phyloP scores from a whole-genome alignment of 2,797 vertebrate species.

The Peromyscus attwateri region DNA sequence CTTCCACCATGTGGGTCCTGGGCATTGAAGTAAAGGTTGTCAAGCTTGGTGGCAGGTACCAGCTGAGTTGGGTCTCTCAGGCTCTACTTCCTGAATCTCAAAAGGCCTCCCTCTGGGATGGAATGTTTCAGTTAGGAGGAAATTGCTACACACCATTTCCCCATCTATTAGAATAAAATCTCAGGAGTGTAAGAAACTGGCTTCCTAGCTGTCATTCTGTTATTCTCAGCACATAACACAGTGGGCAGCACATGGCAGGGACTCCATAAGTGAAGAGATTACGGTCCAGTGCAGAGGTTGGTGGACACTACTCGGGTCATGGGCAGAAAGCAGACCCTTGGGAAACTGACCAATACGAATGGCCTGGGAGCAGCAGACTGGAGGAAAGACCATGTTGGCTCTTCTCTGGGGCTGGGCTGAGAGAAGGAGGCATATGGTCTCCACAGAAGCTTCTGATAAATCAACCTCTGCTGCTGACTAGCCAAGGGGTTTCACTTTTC shows the following conservation, averaged over 20 bases:
- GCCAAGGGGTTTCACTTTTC: slow-evolving; percentile 34
- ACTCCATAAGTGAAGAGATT: neutral
- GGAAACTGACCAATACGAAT: slow-evolving; percentile 15
- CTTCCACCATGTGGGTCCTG: neutral
- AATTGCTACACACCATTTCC: neutral
- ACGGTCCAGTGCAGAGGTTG: neutral
- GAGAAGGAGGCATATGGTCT: neutral
- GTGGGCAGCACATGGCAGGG: neutral
- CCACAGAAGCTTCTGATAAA: neutral
- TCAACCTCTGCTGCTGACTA: neutral
- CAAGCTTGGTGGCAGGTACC: neutral
- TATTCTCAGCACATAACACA: neutral
- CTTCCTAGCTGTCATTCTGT: neutral
- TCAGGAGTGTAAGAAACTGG: neutral
- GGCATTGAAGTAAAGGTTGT: neutral
- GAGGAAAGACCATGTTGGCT: neutral
- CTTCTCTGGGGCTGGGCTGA: neutral
- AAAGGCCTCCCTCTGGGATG: neutral
- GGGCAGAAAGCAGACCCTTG: neutral
- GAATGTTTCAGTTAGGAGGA: neutral
- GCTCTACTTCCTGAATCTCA: neutral
- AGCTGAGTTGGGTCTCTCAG: neutral
- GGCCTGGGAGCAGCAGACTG: slow-evolving; percentile 16
- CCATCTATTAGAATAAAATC: slow-evolving; percentile 24
- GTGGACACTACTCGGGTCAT: neutral